These are phyloP conservation scores for Crotalus helleri DNA, from an alignment of 2,113 vertebrate species.

Conservation along the genomic window DNA sequence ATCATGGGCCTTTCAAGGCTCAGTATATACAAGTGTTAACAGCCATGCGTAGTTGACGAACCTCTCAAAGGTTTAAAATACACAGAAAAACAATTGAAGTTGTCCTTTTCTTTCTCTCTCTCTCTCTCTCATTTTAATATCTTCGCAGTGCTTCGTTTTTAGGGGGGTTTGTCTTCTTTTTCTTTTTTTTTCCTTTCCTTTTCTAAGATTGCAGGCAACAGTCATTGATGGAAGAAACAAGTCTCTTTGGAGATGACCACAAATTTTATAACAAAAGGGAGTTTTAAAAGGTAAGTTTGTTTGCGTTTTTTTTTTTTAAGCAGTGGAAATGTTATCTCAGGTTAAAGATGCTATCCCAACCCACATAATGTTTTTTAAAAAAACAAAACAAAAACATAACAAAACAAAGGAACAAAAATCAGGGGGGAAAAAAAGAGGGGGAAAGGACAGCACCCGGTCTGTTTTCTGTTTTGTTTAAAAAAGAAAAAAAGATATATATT, in stretches of 20 bases:
- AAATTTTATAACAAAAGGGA: constrained; percentile 68
- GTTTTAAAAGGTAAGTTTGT: constrained; percentile 52
- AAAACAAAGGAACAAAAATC: constrained; percentile 44
- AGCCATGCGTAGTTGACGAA: constrained; percentile 93
- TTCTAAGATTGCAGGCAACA: constrained; percentile 79
- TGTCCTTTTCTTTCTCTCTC: constrained; percentile 51
- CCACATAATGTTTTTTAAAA: constrained; percentile 21
- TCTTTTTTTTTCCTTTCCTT: constrained; percentile 39
- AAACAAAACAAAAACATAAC: background rate
- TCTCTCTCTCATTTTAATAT: constrained; percentile 47
- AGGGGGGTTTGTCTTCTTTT: constrained; percentile 26
- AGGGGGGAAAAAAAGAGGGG: background rate
- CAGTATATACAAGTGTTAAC: constrained; percentile 96
- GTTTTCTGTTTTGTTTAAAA: constrained; percentile 67
- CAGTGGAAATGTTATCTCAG: constrained; percentile 51
- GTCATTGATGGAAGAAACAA: constrained; percentile 82
- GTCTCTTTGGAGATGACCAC: constrained; percentile 85
- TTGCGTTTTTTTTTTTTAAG: constrained; percentile 33
- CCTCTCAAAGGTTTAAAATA: constrained; percentile 92
- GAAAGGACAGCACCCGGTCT: constrained; percentile 73
- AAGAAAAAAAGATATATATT: constrained; percentile 49
- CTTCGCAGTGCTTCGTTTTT: constrained; percentile 64
- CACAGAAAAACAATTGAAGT: constrained; percentile 88
- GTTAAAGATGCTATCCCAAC: constrained; percentile 58
- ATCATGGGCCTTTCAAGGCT: constrained; percentile 91